Evolutionary conservation across 2,113 vertebrate genomes (phyloP).

Genomic region (Hippoglossus stenolepis): DNA sequence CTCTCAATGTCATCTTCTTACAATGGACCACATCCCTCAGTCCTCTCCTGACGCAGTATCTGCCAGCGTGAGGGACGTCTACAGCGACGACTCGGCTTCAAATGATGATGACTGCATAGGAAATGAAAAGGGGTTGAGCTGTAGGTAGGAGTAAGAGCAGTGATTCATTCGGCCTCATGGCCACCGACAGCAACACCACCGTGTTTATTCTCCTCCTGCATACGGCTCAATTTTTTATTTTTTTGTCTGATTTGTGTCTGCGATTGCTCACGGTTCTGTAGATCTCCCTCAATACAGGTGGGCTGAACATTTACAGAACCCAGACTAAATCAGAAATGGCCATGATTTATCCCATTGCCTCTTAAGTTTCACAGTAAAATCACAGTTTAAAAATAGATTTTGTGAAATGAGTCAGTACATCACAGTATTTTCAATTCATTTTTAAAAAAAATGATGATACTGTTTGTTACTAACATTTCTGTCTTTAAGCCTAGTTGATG

Average conservation of each 20-base stretch:
- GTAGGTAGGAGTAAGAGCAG: conserved; percentile 58
- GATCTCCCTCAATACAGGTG: conserved; percentile 24
- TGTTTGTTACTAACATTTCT: background rate
- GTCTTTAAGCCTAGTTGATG: background rate
- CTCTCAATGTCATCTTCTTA: background rate
- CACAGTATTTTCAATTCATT: background rate
- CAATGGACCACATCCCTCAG: background rate
- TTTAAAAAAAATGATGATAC: background rate
- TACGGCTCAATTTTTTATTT: background rate
- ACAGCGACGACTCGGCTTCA: background rate
- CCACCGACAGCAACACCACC: conserved; percentile 25
- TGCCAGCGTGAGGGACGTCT: background rate
- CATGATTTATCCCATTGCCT: background rate
- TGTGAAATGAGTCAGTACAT: background rate
- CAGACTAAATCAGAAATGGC: background rate
- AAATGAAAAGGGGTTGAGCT: conserved; percentile 25
- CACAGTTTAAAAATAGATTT: background rate
- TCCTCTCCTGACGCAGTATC: background rate
- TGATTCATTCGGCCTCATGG: conserved; percentile 51
- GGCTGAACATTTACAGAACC: conserved; percentile 1
- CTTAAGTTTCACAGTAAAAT: background rate
- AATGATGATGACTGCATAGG: conserved; percentile 4
- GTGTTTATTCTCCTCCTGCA: conserved; percentile 25
- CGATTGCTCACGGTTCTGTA: conserved; percentile 51
- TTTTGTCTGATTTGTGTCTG: background rate